Percentiles rank a stretch among this genome's conserved stretches.
Evolutionary conservation across 2,888 invertebrate species (phyloP).

Genomic region (Drosophila histrio): DNA sequence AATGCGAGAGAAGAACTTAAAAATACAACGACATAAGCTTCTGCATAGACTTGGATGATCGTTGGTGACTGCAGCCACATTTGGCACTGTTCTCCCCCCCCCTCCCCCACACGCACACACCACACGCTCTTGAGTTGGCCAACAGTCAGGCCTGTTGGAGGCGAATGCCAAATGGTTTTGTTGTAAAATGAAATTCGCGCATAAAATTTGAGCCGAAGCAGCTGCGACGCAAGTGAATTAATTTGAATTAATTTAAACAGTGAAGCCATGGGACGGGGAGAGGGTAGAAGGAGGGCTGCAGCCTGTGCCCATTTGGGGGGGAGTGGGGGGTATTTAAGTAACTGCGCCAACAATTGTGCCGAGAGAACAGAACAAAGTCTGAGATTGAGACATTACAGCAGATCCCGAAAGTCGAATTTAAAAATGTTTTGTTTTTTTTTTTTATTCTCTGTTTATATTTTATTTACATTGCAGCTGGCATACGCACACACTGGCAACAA

Average conservation of each 20-base stretch:
- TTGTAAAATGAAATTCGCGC: conserved; percentile 76
- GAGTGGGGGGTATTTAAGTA: conserved; percentile 60
- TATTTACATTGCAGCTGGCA: conserved; percentile 59
- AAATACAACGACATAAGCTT: neutral
- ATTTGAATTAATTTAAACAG: conserved; percentile 80
- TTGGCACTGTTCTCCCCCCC: no score
- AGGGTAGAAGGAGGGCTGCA: conserved; percentile 2
- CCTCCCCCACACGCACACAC: neutral
- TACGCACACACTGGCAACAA: conserved; percentile 29
- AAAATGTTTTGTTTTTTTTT: conserved; percentile 48
- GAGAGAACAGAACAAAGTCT: conserved; percentile 20
- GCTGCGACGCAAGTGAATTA: conserved; percentile 81
- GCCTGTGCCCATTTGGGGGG: conserved; percentile 9
- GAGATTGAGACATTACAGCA: conserved; percentile 61
- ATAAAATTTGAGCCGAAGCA: conserved; percentile 79
- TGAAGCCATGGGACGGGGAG: conserved; percentile 17
- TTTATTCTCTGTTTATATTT: conserved; percentile 26
- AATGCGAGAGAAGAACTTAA: neutral
- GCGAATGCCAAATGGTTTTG: conserved; percentile 62
- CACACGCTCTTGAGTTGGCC: neutral
- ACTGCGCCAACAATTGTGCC: conserved; percentile 74
- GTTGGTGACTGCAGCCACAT: conserved; percentile 2
- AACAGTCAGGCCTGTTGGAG: conserved; percentile 9
- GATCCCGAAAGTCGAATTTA: conserved; percentile 58
- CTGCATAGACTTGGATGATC: neutral